Base-by-base conservation (phyloP, 2,113 vertebrate species). In the Pungitius pungitius region DNA sequence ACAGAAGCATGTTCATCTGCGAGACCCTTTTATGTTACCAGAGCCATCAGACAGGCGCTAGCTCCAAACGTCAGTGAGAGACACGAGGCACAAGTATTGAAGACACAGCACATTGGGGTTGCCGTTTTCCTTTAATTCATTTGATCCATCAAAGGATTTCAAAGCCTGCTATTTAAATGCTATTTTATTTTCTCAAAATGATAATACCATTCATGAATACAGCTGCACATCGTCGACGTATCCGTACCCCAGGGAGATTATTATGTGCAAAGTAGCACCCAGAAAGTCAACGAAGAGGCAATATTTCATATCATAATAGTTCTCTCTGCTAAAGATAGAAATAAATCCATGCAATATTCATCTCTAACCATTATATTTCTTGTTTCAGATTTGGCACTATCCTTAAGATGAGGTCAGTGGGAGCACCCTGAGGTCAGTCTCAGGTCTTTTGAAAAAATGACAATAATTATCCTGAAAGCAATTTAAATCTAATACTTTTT, bases 301-400 rank as follows among this genome's bases (percentile, higher is more conserved):
- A 90, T 74, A 84, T 83, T 87, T 91, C 85, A 80, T 78, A 75
- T 89, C 77, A 77, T 83, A 87, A 79, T 72, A 86, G 80, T 87
- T 82, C 81, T 89, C 88, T 89, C 88, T 84, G 78, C 81, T 85
- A 82, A 77, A 86, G 78, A 86, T 77, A 90, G 83, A 90, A 91
- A 89, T 86, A 84, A 90, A 90, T 89, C 83, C 86, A 92, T 92
- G 90, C 92, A 93, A 87, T 87, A 85, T 88, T 88, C 81, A 89
- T 85, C 80, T 85, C 76, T 78, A 84, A 86, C 82, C 24, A 13
- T 80, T 69, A 70, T 73, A 69, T 77, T 82, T 88, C 76, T 78
- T 65, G 60, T 86, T 87, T 77, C 35, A 73, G 76, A 83, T 92
- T 92, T 93, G 90, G 88, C 91, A 91, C 89, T 83, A 72, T 88